Evolutionary conservation across 1,140 invertebrate genomes (phyloP).

Genomic region (Drosophila lini): DNA sequence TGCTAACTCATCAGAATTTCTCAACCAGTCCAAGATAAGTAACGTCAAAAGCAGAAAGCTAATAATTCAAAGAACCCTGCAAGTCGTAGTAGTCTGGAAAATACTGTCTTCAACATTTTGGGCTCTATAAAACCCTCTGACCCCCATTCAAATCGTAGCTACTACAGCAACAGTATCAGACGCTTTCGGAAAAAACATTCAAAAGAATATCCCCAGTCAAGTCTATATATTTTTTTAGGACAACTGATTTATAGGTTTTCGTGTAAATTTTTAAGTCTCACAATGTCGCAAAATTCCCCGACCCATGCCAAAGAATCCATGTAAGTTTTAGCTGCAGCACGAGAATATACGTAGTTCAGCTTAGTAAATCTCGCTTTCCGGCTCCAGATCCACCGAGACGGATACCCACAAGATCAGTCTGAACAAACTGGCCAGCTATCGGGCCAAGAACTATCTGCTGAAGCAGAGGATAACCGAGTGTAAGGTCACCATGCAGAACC

Average conservation of each 20-base stretch:
- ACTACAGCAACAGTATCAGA: constrained; percentile 4
- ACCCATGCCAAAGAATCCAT: constrained; percentile 12
- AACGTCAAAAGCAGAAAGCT: neutral
- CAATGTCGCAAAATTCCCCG: constrained; percentile 56
- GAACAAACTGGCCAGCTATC: constrained; percentile 49
- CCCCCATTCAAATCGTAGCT: neutral
- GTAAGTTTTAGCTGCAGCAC: constrained; percentile 20
- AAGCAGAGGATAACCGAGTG: constrained; percentile 51
- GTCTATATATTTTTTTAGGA: constrained; percentile 4
- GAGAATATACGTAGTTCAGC: neutral
- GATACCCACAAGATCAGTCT: constrained; percentile 50
- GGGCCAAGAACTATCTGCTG: constrained; percentile 64
- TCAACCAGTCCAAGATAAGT: neutral
- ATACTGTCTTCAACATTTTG: neutral
- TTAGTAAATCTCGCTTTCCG: neutral
- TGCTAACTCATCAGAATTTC: neutral
- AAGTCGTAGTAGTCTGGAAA: neutral
- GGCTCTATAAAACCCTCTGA: no score
- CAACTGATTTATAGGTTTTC: constrained; percentile 12
- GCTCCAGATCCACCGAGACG: constrained; percentile 31
- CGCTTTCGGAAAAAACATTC: neutral
- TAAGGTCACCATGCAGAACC: constrained; percentile 49
- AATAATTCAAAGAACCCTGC: neutral
- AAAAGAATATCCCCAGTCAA: constrained; percentile 1
- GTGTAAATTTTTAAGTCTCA: constrained; percentile 38